These are phyloP conservation scores for Gerosis bhagava DNA, from an alignment of 2,888 invertebrate species.

Conservation along the genomic window DNA sequence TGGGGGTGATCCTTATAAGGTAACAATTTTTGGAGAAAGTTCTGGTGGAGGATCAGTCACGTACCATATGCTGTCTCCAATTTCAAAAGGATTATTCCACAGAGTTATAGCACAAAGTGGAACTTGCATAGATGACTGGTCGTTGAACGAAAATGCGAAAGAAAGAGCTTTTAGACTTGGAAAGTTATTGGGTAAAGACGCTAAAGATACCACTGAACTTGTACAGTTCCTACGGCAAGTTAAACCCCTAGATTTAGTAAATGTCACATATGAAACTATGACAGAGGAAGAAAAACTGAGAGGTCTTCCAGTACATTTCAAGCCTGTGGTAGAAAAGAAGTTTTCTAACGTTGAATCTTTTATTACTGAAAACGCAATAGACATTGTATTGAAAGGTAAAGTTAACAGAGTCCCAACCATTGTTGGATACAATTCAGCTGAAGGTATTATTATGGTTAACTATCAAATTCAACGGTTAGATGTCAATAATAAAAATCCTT, in stretches of 20 bases:
- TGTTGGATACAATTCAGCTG: constrained; percentile 56
- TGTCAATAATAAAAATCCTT: constrained; percentile 44
- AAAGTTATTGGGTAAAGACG: constrained; percentile 39
- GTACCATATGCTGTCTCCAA: constrained; percentile 53
- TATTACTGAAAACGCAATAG: constrained; percentile 45
- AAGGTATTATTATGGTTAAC: constrained; percentile 48
- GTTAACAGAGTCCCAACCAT: constrained; percentile 51
- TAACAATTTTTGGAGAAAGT: constrained; percentile 58
- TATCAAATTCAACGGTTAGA: constrained; percentile 41
- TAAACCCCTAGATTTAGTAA: constrained; percentile 36
- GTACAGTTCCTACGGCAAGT: constrained; percentile 38
- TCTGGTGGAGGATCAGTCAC: constrained; percentile 55
- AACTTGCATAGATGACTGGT: constrained; percentile 42
- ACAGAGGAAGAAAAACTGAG: constrained; percentile 40
- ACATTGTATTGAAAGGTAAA: constrained; percentile 42
- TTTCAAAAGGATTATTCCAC: constrained; percentile 53
- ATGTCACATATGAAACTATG: constrained; percentile 39
- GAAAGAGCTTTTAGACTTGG: constrained; percentile 39
- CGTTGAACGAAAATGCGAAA: constrained; percentile 28
- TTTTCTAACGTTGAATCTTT: constrained; percentile 48
- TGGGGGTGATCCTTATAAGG: constrained; percentile 48
- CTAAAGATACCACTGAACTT: constrained; percentile 34
- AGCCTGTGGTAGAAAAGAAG: constrained; percentile 45
- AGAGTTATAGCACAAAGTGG: constrained; percentile 56
- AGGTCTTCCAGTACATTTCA: constrained; percentile 44